Evolutionary conservation across 2,797 vertebrate genomes (phyloP).

Genomic region (Gymnoscopelus microlampas): DNA sequence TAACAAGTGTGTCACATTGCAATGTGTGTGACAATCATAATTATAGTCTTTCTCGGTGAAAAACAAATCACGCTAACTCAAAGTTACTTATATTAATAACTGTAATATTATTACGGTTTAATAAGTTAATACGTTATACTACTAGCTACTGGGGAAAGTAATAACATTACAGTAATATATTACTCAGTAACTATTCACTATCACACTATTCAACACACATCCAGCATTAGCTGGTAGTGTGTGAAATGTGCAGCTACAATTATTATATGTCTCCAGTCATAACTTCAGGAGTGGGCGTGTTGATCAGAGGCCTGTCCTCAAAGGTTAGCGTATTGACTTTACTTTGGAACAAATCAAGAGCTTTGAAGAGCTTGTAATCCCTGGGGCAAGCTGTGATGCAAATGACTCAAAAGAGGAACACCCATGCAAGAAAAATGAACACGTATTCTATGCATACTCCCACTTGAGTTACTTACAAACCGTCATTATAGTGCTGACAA

Average conservation of each 20-base stretch:
- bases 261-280: slow-evolving; percentile 48
- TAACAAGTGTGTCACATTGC: no score
- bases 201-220: neutral
- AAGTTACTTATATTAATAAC: no score
- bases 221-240: slow-evolving; percentile 16
- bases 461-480: neutral
- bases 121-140: no score
- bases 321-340: slow-evolving; percentile 72
- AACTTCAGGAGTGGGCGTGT: slow-evolving; percentile 52
- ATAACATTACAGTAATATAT: no score
- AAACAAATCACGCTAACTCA: no score
- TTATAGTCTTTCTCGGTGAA: no score
- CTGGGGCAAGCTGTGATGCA: slow-evolving; percentile 34
- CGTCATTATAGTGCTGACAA: neutral
- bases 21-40: no score
- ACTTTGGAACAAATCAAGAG: slow-evolving; percentile 33
- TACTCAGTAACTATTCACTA: no score
- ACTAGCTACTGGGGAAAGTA: no score
- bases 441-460: neutral
- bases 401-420: slow-evolving; percentile 33
- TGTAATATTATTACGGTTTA: no score
- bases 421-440: slow-evolving; percentile 9
- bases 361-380: slow-evolving; percentile 19
- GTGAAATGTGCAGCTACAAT: neutral
- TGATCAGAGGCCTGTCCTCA: slow-evolving; percentile 44